These are phyloP conservation scores for Deilephila porcellus DNA, from an alignment of 2,888 invertebrate genomes.

Conservation along the genomic window DNA sequence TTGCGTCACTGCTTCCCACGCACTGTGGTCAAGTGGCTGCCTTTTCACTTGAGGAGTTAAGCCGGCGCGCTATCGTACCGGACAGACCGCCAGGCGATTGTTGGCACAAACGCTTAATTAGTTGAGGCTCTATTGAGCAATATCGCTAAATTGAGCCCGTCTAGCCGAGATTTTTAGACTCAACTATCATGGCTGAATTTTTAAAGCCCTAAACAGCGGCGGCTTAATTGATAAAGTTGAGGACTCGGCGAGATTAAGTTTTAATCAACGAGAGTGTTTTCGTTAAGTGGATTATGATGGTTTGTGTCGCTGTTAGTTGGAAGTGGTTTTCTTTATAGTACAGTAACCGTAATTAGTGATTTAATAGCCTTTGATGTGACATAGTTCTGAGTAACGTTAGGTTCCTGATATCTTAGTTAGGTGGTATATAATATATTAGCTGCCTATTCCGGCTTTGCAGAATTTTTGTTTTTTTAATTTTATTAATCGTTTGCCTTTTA, in stretches of 20 bases:
- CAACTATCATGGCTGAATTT: slow-evolving; percentile 14
- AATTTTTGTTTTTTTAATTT: too few relatives aligned
- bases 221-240: slow-evolving; percentile 23
- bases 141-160: slow-evolving; percentile 55
- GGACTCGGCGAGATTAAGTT: slow-evolving; percentile 3
- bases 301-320: not conserved
- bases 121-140: slow-evolving; percentile 56
- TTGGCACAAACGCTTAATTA: slow-evolving; percentile 72
- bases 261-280: not conserved
- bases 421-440: too few relatives aligned
- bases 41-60: slow-evolving; percentile 64
- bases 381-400: too few relatives aligned
- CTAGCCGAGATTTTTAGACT: slow-evolving; percentile 35
- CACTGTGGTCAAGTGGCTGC: slow-evolving; percentile 46
- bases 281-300: not conserved
- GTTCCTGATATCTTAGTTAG: too few relatives aligned
- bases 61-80: slow-evolving; percentile 61
- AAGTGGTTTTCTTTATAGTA: not conserved
- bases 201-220: not conserved
- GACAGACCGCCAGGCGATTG: slow-evolving; percentile 63
- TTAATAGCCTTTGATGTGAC: too few relatives aligned
- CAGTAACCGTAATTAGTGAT: too few relatives aligned
- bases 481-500: too few relatives aligned
- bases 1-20: slow-evolving; percentile 33
- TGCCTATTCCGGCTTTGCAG: too few relatives aligned